A percentile compares a stretch with the other conserved stretches of the same genome.
Evolutionary conservation across 2,888 invertebrate genomes (phyloP).

Genomic region (Dolichopus griseipennis): DNA sequence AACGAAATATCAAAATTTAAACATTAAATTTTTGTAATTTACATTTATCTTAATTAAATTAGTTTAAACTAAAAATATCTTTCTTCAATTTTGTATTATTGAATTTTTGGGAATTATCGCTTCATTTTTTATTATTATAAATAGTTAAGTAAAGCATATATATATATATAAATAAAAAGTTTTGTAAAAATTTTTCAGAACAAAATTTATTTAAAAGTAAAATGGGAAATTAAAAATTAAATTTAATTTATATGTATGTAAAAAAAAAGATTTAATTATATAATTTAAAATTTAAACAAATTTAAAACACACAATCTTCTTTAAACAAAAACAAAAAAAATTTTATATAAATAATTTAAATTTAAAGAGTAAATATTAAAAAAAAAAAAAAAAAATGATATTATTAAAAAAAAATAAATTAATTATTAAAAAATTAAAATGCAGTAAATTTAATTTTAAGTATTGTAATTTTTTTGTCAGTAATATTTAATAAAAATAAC

Average conservation of each 20-base stretch:
- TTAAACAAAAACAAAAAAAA: not conserved
- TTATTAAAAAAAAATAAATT: not conserved
- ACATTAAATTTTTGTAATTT: too few species aligned
- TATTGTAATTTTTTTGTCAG: slow-evolving; percentile 1
- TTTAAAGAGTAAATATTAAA: not conserved
- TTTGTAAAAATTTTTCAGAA: not conserved
- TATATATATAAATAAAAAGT: not conserved
- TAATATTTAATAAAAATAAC: slow-evolving; percentile 1
- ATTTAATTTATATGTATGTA: not conserved
- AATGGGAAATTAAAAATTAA: not conserved
- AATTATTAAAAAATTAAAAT: not conserved
- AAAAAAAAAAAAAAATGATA: not conserved
- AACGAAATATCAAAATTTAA: too few species aligned
- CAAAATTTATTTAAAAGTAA: not conserved
- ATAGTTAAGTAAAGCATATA: not conserved
- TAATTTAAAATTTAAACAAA: not conserved
- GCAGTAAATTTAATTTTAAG: slow-evolving; percentile 6
- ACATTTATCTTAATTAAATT: too few species aligned
- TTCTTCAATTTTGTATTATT: too few species aligned
- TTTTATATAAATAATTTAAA: not conserved
- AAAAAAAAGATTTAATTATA: not conserved
- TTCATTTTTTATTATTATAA: slow-evolving; percentile 1
- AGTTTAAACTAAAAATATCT: too few species aligned
- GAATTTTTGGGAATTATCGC: not conserved
- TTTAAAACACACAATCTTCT: too few species aligned